These are phyloP conservation scores for Paracentrotus lividus DNA, from an alignment of 53 echinoderm and acorn worm genomes.

Conservation along the genomic window DNA sequence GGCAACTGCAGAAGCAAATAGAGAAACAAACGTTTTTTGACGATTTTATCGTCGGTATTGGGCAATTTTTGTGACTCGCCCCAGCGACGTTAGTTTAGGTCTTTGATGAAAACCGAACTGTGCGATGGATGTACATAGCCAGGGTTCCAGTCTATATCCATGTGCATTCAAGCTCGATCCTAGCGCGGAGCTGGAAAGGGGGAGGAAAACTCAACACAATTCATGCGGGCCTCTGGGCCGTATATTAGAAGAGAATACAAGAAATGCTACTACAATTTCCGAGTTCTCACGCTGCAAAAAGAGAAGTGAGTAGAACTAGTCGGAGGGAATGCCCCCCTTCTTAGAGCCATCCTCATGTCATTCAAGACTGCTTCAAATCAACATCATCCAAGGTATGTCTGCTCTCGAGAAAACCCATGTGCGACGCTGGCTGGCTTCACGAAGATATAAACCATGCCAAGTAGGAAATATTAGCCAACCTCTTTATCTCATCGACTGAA, in stretches of 20 bases:
- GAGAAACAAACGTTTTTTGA: not conserved
- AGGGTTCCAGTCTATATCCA: constrained; percentile 22
- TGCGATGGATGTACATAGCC: constrained; percentile 42
- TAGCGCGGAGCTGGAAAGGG: constrained; percentile 8
- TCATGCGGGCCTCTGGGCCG: constrained; percentile 60
- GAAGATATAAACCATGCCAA: constrained; percentile 11
- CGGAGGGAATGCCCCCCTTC: constrained; percentile 60
- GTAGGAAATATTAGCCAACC: constrained; percentile 24
- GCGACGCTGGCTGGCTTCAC: no score
- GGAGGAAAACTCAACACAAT: constrained; percentile 34
- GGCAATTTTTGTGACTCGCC: constrained; percentile 45
- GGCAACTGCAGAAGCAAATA: not conserved
- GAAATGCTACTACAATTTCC: constrained; percentile 50
- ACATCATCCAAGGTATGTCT: constrained; percentile 9
- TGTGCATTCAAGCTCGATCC: constrained; percentile 61
- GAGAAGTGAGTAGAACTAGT: not conserved
- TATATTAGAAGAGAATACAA: constrained; percentile 29
- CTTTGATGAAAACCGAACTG: constrained; percentile 58
- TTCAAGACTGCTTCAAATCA: constrained; percentile 17
- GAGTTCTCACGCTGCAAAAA: constrained; percentile 67
- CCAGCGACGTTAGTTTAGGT: not conserved
- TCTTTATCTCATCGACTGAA: not conserved
- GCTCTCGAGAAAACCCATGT: constrained; percentile 45
- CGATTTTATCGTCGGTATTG: not conserved
- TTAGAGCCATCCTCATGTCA: constrained; percentile 56